Conservation (phyloP, 2,113 vertebrate genomes). For the Stigmatopora nigra region DNA sequence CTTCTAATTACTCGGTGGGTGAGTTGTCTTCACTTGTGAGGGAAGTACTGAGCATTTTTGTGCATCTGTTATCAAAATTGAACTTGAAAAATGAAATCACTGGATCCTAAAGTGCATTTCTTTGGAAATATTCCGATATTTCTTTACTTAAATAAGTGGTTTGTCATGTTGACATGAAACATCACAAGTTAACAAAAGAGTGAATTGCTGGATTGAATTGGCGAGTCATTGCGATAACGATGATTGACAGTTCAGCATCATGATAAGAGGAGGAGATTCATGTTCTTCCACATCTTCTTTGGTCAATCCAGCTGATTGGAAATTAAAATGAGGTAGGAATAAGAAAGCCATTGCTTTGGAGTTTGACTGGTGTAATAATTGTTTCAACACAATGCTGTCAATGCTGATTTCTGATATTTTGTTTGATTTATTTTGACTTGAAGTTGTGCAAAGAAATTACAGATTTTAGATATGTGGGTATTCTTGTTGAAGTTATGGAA, state of each 20-base stretch:
- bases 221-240: slow-evolving; percentile 9
- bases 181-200: background rate
- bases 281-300: slow-evolving; percentile 12
- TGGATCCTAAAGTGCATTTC: no score
- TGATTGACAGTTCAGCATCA: slow-evolving; percentile 29
- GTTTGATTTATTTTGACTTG: background rate
- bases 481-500: no score
- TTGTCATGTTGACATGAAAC: background rate
- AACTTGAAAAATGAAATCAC: no score
- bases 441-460: background rate
- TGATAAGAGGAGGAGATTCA: slow-evolving; percentile 13
- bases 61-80: no score
- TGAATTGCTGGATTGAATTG: slow-evolving; percentile 15
- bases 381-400: background rate
- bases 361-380: background rate
- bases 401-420: background rate
- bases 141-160: background rate
- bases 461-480: background rate
- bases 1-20: background rate
- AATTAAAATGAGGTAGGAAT: slow-evolving; percentile 1
- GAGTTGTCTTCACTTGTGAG: background rate
- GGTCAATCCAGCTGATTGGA: background rate
- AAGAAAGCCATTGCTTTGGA: background rate
- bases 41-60: no score
- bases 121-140: no score